Base-by-base conservation (phyloP, 2,113 vertebrate species). In the Hirundichthys speculiger region DNA sequence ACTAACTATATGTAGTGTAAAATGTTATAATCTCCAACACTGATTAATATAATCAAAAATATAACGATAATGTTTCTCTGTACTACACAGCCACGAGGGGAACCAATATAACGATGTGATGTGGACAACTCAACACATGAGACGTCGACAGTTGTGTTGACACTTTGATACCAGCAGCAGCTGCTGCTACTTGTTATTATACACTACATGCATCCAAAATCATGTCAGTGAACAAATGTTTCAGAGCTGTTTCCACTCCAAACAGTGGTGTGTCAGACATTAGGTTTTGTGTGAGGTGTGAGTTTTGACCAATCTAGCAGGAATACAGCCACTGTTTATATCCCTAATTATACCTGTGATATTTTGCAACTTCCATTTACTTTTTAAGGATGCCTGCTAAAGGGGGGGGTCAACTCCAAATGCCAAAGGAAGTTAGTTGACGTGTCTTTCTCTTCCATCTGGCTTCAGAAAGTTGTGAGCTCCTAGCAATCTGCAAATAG, bases 401-500 rank as follows among this genome's bases (percentile, higher is more conserved):
- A 5, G 40, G 40, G 16, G 16, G 16, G 40, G 14, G 2, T 46
- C 20, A 51, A 38, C 21, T 11, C 15, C 6, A 52, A 19, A 64
- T 50, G 50, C 48, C 43, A 52, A 3, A 59, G 30, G 38, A 58
- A 54, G 30, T 13, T 9, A 2, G 10, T 58, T 21, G 24, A 5
- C 11, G 22, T 19, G 39, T 5, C 27, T 20, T 39, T 47, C 7
- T 22, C 51, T 53, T 67, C 13, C 1, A 3, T 34, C 42, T 66
- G 11, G 49, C 34, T 46, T 55, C 10, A 5, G 30, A 75, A 80
- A 66, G 48, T 18, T 61, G 41, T 1, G 11, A 70, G 16, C 38
- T 67, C 49, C 1, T 18, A 62, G 42, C 55, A 62, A 30, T 24
- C 47, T 45, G 50, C 69, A 73, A 75, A 77, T 52, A 54, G 19